Evolutionary conservation across 1,140 invertebrate genomes (phyloP).

Genomic region (Drusus annulatus): DNA sequence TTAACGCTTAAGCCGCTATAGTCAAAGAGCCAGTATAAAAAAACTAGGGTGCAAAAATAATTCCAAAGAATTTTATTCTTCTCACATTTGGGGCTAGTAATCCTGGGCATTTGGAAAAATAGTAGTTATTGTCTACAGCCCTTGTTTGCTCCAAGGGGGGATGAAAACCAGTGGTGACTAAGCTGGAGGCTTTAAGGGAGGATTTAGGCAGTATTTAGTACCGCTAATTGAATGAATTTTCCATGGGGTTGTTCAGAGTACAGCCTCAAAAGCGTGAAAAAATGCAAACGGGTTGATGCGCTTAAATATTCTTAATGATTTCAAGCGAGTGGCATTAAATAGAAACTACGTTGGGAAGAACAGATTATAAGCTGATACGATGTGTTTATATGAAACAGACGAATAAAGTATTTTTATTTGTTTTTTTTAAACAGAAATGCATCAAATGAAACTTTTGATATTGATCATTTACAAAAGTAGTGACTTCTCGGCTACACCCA

Average conservation of each 20-base stretch:
- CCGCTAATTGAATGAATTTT: conserved; percentile 48
- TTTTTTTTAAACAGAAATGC: no score
- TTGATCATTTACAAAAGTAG: no score
- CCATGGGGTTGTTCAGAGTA: background rate
- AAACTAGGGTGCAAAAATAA: conserved; percentile 1
- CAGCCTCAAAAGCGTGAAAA: background rate
- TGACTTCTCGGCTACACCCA: no score
- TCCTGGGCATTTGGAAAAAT: conserved; percentile 36
- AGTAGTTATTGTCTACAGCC: conserved; percentile 19
- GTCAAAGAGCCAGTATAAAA: background rate
- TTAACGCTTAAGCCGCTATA: no score
- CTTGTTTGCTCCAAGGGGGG: background rate
- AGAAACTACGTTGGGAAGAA: no score
- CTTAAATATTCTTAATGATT: background rate
- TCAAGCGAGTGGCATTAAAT: no score
- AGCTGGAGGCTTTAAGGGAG: conserved; percentile 34
- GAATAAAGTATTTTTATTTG: no score
- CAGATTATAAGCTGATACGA: no score
- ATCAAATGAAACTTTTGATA: no score
- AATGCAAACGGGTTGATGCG: background rate
- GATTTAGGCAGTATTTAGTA: conserved; percentile 43
- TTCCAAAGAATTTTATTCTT: conserved; percentile 16
- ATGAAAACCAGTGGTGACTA: conserved; percentile 2
- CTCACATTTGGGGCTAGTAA: conserved; percentile 16
- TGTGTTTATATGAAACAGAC: no score